Evolutionary conservation across 2,113 vertebrate species (phyloP).

Genomic region (Castor canadensis): DNA sequence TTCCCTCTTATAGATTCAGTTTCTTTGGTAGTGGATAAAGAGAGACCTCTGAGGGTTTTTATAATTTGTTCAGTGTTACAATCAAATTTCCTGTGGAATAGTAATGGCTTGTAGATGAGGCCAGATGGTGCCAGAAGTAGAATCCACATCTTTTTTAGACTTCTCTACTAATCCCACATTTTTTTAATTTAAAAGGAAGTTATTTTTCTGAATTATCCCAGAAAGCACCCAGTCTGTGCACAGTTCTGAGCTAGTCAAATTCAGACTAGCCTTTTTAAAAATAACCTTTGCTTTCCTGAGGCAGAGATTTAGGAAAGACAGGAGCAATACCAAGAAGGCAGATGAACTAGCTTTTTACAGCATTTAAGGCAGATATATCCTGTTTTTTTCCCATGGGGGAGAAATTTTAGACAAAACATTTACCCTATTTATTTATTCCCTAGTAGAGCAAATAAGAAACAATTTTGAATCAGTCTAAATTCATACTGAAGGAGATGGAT

Average conservation of each 20-base stretch:
- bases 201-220: constrained; percentile 17
- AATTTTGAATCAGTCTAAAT: neutral
- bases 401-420: neutral
- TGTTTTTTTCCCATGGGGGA: neutral
- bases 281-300: neutral
- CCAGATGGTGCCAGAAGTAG: neutral
- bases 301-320: constrained; percentile 13
- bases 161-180: neutral
- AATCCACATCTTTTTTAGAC: neutral
- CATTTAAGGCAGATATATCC: neutral
- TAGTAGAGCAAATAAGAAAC: neutral
- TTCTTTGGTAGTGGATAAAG: neutral
- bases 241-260: constrained; percentile 17
- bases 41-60: neutral
- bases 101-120: neutral
- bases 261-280: constrained; percentile 37
- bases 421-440: neutral
- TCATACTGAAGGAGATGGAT: neutral
- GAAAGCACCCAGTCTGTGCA: neutral
- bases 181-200: neutral
- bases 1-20: neutral
- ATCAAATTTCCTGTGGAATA: neutral
- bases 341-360: neutral
- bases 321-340: neutral
- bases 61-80: neutral